Conservation (phyloP, 2,888 invertebrate species). For the Tanytarsus gracilentus region DNA sequence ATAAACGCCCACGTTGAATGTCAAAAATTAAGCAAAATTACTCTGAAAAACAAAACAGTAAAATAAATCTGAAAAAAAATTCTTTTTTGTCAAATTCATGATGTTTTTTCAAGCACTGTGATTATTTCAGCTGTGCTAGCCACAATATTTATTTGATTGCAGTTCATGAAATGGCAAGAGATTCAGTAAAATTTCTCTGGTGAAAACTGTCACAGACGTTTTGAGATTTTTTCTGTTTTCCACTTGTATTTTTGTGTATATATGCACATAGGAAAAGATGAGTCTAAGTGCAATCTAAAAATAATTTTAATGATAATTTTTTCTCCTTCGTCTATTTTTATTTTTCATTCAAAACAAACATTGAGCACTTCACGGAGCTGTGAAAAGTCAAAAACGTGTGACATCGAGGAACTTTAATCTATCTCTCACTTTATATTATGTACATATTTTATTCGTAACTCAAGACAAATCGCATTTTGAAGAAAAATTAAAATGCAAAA, state of each 20-base stretch:
- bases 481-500: background rate
- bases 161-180: background rate
- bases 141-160: background rate
- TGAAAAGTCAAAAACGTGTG: background rate
- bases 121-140: background rate
- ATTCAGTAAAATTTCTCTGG: background rate
- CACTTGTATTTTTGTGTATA: background rate
- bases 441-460: no score
- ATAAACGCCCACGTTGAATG: no score
- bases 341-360: conserved; percentile 4
- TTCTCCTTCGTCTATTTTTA: background rate
- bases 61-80: no score
- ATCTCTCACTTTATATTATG: background rate
- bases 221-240: background rate
- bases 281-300: background rate
- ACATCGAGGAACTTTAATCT: conserved; percentile 9
- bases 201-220: background rate
- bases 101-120: no score
- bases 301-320: background rate
- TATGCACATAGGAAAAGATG: background rate
- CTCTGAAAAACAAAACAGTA: no score
- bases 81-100: no score
- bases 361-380: background rate
- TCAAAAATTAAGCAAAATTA: background rate
- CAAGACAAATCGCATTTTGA: no score